Percentiles rank a stretch among this genome's conserved stretches.
These are phyloP conservation scores for Heliothis subflexa DNA, from an alignment of 1,140 invertebrate genomes.

Conservation along the genomic window DNA sequence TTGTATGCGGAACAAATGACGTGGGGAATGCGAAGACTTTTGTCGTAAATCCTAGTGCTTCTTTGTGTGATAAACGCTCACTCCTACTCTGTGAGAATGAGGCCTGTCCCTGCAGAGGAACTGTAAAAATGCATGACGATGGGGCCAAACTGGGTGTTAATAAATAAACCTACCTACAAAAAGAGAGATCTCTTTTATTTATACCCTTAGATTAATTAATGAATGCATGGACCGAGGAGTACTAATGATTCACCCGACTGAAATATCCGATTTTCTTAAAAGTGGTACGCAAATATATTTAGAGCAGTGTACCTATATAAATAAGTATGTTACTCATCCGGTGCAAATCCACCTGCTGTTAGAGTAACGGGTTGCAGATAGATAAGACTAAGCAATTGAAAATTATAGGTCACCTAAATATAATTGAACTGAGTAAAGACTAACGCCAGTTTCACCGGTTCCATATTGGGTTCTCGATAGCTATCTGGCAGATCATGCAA, in stretches of 20 bases:
- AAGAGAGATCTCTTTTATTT: no score
- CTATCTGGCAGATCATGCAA: no score
- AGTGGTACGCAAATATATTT: not conserved
- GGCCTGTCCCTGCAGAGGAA: no score
- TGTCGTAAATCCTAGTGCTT: no score
- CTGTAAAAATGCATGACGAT: no score
- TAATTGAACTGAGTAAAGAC: not conserved
- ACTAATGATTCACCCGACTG: not conserved
- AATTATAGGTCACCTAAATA: not conserved
- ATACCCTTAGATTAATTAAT: no score
- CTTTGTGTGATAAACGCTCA: not conserved
- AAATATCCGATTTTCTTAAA: not conserved
- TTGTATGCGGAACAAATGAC: not conserved
- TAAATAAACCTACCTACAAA: no score
- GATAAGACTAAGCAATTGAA: not conserved
- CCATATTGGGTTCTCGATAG: no score
- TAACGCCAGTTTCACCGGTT: no score
- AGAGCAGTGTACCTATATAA: not conserved
- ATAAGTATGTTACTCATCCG: slow-evolving; percentile 1
- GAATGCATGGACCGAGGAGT: no score
- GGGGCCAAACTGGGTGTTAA: no score
- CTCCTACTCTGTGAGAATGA: not conserved
- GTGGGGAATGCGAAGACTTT: no score
- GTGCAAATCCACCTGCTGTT: not conserved
- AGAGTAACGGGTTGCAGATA: not conserved